Conservation (phyloP, 2,888 invertebrate genomes). For the Agonopterix arenella region DNA sequence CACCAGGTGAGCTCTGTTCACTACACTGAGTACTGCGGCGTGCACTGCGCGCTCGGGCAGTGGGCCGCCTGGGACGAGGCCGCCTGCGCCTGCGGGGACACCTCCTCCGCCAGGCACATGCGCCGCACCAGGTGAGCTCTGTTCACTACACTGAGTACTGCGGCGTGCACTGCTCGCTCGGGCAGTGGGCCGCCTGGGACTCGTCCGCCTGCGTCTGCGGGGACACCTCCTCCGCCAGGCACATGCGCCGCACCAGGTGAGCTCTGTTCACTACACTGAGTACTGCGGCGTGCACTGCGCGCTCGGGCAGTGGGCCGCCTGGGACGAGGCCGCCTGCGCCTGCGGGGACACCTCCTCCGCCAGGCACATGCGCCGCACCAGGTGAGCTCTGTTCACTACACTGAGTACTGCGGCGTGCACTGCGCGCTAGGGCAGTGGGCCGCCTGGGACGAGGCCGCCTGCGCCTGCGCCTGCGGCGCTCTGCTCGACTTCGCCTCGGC, state of each 20-base stretch:
- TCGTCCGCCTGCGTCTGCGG: conserved; percentile 75
- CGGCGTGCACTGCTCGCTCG: conserved; percentile 81
- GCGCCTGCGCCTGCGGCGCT: too few species aligned
- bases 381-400: conserved; percentile 24
- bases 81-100: conserved; percentile 74
- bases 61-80: conserved; percentile 80
- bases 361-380: conserved; percentile 59
- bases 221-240: conserved; percentile 43
- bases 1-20: conserved; percentile 35
- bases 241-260: conserved; percentile 63
- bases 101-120: conserved; percentile 53
- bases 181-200: conserved; percentile 80
- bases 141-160: conserved; percentile 34
- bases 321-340: conserved; percentile 77
- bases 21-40: conserved; percentile 58
- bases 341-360: conserved; percentile 63
- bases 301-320: conserved; percentile 78
- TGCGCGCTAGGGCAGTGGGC: conserved; percentile 81
- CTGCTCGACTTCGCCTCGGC: too few species aligned
- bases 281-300: conserved; percentile 81
- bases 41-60: conserved; percentile 80
- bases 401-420: conserved; percentile 75
- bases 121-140: conserved; percentile 48
- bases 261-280: too few species aligned
- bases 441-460: conserved; percentile 76